A percentile compares a stretch with the other conserved stretches of the same genome.
Evolutionary conservation across 2,797 vertebrate species (phyloP).

Genomic region (Danio jaintianensis): DNA sequence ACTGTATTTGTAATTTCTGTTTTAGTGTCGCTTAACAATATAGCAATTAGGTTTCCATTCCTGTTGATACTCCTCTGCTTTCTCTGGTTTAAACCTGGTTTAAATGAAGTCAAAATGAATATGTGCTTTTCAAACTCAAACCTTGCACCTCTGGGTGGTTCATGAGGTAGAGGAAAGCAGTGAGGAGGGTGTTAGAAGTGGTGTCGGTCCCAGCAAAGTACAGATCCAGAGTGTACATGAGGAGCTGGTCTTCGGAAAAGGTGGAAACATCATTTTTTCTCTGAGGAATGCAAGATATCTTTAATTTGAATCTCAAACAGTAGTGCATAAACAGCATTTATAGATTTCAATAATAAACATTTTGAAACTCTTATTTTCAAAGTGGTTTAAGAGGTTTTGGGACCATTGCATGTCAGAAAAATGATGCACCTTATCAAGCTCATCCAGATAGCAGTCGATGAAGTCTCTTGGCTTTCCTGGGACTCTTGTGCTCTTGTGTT

Average conservation of each 20-base stretch:
- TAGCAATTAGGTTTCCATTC: no score
- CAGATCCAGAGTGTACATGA: conserved; percentile 58
- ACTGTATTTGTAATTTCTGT: no score
- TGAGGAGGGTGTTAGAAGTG: conserved; percentile 72
- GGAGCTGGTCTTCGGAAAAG: conserved; percentile 71
- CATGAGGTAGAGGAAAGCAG: conserved; percentile 74
- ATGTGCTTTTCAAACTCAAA: conserved; percentile 32
- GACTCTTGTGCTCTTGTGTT: conserved; percentile 65
- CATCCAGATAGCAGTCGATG: conserved; percentile 74
- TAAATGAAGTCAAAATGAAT: not conserved
- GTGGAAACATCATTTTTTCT: conserved; percentile 55
- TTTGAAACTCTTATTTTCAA: no score
- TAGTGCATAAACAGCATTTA: no score
- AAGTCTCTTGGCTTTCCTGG: conserved; percentile 69
- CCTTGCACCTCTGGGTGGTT: conserved; percentile 75
- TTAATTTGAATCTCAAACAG: no score
- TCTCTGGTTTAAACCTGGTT: no score
- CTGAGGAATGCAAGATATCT: conserved; percentile 28
- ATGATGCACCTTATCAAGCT: conserved; percentile 64
- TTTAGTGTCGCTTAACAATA: no score
- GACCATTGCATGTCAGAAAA: not conserved
- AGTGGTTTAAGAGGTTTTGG: no score
- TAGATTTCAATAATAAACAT: no score
- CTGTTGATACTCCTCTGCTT: no score
- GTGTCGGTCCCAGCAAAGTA: conserved; percentile 79